Evolutionary conservation across 2,113 vertebrate genomes (phyloP), one percentile per base, ranked within the genome.

Genomic region (Calcarius ornatus): DNA sequence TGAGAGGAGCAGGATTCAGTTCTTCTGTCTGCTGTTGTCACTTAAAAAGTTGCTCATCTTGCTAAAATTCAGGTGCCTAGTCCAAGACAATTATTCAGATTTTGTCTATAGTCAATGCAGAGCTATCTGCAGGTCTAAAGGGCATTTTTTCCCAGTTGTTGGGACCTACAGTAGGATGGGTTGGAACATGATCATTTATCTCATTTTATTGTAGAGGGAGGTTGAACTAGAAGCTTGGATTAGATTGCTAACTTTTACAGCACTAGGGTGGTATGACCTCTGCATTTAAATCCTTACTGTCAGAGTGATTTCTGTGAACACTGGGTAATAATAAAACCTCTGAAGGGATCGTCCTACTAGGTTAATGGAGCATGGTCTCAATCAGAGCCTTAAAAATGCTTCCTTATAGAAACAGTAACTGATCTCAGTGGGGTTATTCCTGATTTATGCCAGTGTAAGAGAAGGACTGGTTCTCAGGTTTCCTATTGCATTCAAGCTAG

Each of bases 371-470:
- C 84, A 65, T 79, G 84, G 66, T 81, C 94, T 94, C 89, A 94
- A 92, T 94, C 86, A 94, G 61, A 91, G 91, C 63, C 81, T 96
- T 92, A 87, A 94, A 97, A 96, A 95, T 79, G 61, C 43, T 95
- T 94, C 91, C 81, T 95, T 92, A 76, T 54, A 95, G 83, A 89
- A 95, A 91, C 73, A 91, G 83, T 91, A 96, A 92, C 92, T 87
- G 81, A 96, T 97, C 89, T 47, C 83, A 72, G 81, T 79, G 89
- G 73, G 81, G 86, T 89, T 94, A 92, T 94, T 94, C 84, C 78
- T 96, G 91, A 95, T 97, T 97, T 96, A 96, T 91, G 69, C 86
- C 70, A 75, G 78, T 79, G 77, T 85, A 95, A 94, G 65, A 87
- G 65, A 84, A 94, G 73, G 65, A 65, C 40, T 37, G 21, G n/a